phyloP scores from a whole-genome alignment of 2,797 vertebrate species.

The Cryptoprocta ferox region DNA sequence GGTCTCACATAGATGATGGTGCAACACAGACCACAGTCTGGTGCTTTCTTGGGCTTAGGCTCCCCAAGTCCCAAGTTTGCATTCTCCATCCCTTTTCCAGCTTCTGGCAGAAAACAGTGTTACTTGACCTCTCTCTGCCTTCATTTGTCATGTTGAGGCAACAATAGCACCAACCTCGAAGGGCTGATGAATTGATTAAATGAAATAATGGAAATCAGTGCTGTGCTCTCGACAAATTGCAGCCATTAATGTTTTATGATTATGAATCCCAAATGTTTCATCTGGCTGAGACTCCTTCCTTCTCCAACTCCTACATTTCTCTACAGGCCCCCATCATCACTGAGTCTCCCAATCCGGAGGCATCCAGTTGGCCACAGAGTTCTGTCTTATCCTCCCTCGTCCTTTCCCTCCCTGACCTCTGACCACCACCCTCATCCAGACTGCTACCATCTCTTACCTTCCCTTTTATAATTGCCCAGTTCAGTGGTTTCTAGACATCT shows the following conservation, averaged over 20 bases:
- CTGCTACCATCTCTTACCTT: background rate
- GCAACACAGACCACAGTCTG: background rate
- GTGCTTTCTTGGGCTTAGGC: background rate
- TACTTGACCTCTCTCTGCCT: background rate
- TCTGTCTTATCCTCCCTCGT: background rate
- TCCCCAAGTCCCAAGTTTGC: background rate
- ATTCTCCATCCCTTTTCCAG: background rate
- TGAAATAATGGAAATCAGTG: background rate
- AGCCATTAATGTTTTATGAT: conserved; percentile 18
- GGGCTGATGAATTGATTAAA: background rate
- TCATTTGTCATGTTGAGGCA: background rate
- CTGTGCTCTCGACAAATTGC: background rate
- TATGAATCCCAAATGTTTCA: conserved; percentile 8
- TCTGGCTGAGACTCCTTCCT: background rate
- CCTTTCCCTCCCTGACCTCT: accelerated
- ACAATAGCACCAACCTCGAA: background rate
- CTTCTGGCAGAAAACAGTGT: background rate
- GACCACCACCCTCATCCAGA: background rate
- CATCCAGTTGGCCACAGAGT: background rate
- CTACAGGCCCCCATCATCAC: background rate
- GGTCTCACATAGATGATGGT: background rate
- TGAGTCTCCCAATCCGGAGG: background rate
- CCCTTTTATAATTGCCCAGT: background rate
- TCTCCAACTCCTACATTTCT: background rate
- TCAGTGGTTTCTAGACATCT: conserved; percentile 51